Evolutionary conservation across 2,797 vertebrate species (phyloP).

Genomic region (Fratercula arctica): DNA sequence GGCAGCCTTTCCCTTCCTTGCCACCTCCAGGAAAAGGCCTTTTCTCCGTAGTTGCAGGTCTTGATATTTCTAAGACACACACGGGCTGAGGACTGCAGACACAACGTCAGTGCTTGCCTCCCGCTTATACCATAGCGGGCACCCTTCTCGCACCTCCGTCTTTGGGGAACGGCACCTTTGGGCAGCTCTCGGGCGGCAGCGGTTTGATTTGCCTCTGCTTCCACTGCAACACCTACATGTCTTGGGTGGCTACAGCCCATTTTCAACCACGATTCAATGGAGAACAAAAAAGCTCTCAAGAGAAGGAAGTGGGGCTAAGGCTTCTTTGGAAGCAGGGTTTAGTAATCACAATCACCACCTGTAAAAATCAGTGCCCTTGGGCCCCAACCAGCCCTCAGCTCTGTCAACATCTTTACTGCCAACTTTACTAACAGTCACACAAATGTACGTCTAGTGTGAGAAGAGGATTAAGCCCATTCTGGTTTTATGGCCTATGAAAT

Average conservation of each 20-base stretch:
- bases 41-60: background rate
- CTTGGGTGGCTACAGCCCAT: background rate
- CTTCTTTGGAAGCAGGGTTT: conserved; percentile 38
- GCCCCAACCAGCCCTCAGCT: conserved; percentile 35
- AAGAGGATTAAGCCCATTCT: conserved; percentile 59
- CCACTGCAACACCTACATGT: background rate
- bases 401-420: conserved; percentile 60
- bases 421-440: conserved; percentile 58
- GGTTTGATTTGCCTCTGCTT: background rate
- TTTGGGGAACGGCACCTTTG: too few species aligned
- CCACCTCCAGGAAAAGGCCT: background rate
- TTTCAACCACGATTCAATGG: background rate
- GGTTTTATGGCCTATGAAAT: conserved; percentile 54
- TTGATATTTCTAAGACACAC: background rate
- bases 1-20: background rate
- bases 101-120: background rate
- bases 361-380: conserved; percentile 58
- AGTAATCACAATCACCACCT: conserved; percentile 35
- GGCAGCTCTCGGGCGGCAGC: background rate
- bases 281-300: conserved; percentile 38
- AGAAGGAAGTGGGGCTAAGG: conserved; percentile 29
- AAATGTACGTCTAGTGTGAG: conserved; percentile 60
- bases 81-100: background rate
- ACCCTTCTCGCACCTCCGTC: background rate
- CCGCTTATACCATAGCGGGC: fast-evolving